Percentiles rank a stretch among this genome's conserved stretches.
These are phyloP conservation scores for Poeciliopsis turneri DNA, from an alignment of 2,797 vertebrate genomes.

Conservation along the genomic window DNA sequence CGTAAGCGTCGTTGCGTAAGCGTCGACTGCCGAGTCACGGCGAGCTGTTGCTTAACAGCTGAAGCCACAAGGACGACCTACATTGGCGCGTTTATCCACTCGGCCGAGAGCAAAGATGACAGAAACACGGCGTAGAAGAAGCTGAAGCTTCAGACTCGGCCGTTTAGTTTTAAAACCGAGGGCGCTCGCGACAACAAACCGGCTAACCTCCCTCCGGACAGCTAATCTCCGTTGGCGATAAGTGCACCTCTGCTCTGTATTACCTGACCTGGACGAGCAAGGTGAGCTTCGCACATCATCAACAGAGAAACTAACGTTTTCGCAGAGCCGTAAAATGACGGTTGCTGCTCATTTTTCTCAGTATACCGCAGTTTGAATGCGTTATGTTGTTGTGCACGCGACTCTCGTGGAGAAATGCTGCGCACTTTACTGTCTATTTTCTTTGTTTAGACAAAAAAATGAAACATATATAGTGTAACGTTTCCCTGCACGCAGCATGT, in stretches of 20 bases:
- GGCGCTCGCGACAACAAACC: background rate
- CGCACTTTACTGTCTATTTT: background rate
- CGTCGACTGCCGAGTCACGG: constrained; percentile 58
- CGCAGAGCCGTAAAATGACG: too few relatives aligned
- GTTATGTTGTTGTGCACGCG: background rate
- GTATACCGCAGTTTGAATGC: background rate
- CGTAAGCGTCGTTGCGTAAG: constrained; percentile 14
- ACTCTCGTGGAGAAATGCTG: background rate
- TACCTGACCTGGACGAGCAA: background rate
- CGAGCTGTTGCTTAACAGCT: constrained; percentile 26
- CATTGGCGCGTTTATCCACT: background rate
- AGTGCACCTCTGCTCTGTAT: background rate
- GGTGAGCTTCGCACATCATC: constrained; percentile 14
- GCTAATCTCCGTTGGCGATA: constrained; percentile 19
- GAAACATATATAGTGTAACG: background rate
- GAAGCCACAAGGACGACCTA: constrained; percentile 31
- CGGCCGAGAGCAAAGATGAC: background rate
- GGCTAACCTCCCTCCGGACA: background rate
- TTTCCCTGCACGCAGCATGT: background rate
- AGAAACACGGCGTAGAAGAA: background rate
- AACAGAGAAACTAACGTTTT: background rate
- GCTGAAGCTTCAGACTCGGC: background rate
- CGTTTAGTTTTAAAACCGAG: background rate
- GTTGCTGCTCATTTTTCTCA: background rate
- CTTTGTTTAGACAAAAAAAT: background rate